Conservation (phyloP, 2,888 invertebrate species). For the Nymphalis c-album region DNA sequence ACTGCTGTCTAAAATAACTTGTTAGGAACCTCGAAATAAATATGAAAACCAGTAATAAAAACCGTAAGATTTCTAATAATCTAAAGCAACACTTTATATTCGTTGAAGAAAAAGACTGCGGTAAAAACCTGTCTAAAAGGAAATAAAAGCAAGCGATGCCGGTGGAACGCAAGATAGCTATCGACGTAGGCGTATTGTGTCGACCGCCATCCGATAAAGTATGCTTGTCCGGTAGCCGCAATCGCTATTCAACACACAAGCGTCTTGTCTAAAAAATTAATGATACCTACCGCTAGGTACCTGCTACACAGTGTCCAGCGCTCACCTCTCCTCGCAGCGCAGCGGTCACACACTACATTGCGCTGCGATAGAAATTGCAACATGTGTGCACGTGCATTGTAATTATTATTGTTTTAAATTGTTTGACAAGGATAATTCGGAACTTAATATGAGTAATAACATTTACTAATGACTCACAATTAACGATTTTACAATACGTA, state of each 20-base stretch:
- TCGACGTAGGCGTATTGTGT: slow-evolving; percentile 50
- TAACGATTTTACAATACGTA: no score
- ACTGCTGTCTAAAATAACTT: slow-evolving; percentile 10
- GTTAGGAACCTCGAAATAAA: slow-evolving; percentile 10
- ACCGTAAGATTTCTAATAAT: slow-evolving; percentile 13
- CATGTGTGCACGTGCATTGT: slow-evolving; percentile 1
- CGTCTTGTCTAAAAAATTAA: slow-evolving; percentile 56
- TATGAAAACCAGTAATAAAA: slow-evolving; percentile 14
- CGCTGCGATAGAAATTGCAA: slow-evolving; percentile 8
- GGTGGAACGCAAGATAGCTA: slow-evolving; percentile 46
- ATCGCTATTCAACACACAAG: slow-evolving; percentile 46
- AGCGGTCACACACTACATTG: not conserved
- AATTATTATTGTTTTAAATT: not conserved
- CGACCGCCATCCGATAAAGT: slow-evolving; percentile 64
- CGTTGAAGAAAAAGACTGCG: slow-evolving; percentile 32
- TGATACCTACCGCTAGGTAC: slow-evolving; percentile 37
- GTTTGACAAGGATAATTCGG: not conserved
- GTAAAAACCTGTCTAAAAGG: slow-evolving; percentile 45
- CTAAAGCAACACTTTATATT: slow-evolving; percentile 18
- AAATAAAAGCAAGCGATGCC: slow-evolving; percentile 49
- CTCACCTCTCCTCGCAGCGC: not conserved
- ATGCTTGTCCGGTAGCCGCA: slow-evolving; percentile 60
- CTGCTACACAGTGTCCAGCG: not conserved
- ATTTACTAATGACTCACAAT: no score
- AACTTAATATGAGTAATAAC: no score